phyloP scores from a whole-genome alignment of 2,888 invertebrate species.

The Aplocera efformata region DNA sequence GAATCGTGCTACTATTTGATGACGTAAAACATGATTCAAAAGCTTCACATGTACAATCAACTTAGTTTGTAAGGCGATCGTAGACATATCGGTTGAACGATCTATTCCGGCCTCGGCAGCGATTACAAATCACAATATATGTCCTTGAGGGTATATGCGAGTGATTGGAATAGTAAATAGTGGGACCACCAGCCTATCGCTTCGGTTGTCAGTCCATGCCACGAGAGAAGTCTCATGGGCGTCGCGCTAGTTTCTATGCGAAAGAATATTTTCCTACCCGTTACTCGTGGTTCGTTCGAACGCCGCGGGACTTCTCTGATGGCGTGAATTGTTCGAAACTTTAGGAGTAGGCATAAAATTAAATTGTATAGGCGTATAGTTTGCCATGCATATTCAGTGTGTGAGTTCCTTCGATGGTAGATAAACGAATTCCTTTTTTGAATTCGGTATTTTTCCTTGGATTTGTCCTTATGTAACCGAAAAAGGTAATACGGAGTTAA shows the following conservation, averaged over 20 bases:
- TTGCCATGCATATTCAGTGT: conserved; percentile 13
- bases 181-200: conserved; percentile 65
- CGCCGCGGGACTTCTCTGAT: no score
- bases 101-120: conserved; percentile 66
- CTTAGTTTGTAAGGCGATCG: neutral
- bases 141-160: conserved; percentile 65
- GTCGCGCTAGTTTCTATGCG: no score
- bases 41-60: no score
- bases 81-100: conserved; percentile 50
- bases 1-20: no score
- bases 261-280: no score
- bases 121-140: conserved; percentile 67
- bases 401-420: conserved; percentile 13
- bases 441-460: conserved; percentile 13
- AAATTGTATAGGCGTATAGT: conserved; percentile 32
- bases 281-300: no score
- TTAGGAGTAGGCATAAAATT: conserved; percentile 36
- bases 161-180: conserved; percentile 65
- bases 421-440: conserved; percentile 5
- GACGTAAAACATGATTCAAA: no score
- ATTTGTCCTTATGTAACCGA: conserved; percentile 16
- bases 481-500: no score
- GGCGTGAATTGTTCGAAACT: neutral
- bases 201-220: conserved; percentile 31
- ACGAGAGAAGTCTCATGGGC: neutral